Conservation (phyloP, 35 echinoderm and acorn worm species). For the Nesometra sesokonis region DNA sequence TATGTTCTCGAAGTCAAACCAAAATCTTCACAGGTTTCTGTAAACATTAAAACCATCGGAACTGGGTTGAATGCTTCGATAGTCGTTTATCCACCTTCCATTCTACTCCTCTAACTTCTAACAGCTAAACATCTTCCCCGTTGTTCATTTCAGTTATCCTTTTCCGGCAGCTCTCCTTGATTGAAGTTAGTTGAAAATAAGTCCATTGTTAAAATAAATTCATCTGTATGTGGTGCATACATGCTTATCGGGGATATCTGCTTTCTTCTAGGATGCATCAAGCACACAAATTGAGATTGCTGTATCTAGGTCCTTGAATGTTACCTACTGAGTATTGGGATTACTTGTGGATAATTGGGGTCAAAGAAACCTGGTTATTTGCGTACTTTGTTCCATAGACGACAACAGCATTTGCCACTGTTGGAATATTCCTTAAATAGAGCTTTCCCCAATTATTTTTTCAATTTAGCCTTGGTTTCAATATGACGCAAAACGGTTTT, state of each 20-base stretch:
- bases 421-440: slow-evolving; percentile 27
- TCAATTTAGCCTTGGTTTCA: slow-evolving; percentile 14
- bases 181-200: slow-evolving; percentile 2
- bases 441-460: too few species aligned
- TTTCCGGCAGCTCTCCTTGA: slow-evolving; percentile 12
- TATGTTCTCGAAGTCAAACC: slow-evolving; percentile 2
- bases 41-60: not conserved
- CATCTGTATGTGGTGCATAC: too few species aligned
- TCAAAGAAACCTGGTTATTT: too few species aligned
- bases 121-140: too few species aligned
- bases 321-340: too few species aligned
- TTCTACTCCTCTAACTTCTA: too few species aligned
- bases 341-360: too few species aligned
- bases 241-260: not conserved
- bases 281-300: slow-evolving; percentile 4
- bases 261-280: not conserved
- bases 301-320: too few species aligned
- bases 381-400: slow-evolving; percentile 7
- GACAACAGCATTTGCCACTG: slow-evolving; percentile 25
- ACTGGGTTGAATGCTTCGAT: too few species aligned
- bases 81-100: too few species aligned
- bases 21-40: not conserved
- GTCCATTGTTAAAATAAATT: not conserved
- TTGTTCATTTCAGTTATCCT: too few species aligned
- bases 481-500: slow-evolving; percentile 13